Base-by-base conservation (phyloP, 2,888 invertebrate genomes). In the Taphrorychus bicolor region DNA sequence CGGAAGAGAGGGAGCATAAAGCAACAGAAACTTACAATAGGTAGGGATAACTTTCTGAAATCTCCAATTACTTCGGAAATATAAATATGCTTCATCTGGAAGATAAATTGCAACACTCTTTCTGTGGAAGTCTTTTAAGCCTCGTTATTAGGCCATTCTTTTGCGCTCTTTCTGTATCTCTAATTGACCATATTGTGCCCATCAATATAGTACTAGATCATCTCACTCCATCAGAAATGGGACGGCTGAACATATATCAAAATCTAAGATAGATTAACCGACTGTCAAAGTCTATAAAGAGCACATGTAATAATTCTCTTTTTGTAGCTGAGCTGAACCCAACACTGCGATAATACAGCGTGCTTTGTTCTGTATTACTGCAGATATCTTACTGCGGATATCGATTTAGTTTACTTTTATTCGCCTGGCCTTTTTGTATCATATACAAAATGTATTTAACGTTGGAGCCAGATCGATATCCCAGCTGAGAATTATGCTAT, bases 1-100 rank as follows among this genome's bases (percentile, higher is more conserved):
- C 69, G 71, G 69, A 70, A 72, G 70, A 71, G 70, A 71, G 68
- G 70, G 58, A 69, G 66, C 59, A 62, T 59, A 56, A 52, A 64
- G 49, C 52, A 56, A 58, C 51, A 52, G 60, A 65, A 65, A 57
- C 57, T 65, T 64, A 41, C 59, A 54, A 59, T 61, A 68, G 65
- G 49, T 52, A 53, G 17, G 59, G 59, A 63, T 68, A 17, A 59
- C 63, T 68, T 60, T 56, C 59, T 54, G 59, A 59, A 56, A 64
- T 59, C 45, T 64, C 52, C 49, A 62, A 64, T 59, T 54, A 63
- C 53, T 64, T 64, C 22, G 16, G 59, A 19, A 58, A 59, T 68
- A 49, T 59, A 68, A 64, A 68, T 59, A 63, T 59, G 58, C 59
- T 63, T 53, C 58, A 5, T n/a, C 21, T 42, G 9, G 14, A 56